Base-by-base conservation (phyloP, 2,888 invertebrate species). In the Stramonita haemastoma region DNA sequence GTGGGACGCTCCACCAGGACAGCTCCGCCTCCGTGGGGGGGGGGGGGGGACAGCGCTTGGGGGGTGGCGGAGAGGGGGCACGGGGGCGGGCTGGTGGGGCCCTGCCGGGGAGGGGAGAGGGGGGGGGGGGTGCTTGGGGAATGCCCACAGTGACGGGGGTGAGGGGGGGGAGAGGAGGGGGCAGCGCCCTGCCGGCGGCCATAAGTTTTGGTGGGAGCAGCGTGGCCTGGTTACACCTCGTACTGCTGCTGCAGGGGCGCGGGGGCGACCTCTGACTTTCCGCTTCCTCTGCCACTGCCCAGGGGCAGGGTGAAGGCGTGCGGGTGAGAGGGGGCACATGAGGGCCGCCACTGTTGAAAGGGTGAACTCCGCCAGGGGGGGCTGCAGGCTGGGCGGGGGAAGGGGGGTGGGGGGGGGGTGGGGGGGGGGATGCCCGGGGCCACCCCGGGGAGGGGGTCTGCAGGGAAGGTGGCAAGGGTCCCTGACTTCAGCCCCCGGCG, bases 1-100 rank as follows among this genome's bases (percentile, higher is more conserved):
- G 90, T 66, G 91, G 93, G 8, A 94, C 93, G 87, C 94, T 94
- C 95, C 95, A 95, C 94, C 94, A 94, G 0, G 94, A 93, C 11
- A 93, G 91, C 87, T 94, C 94, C 11, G 95, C n/a, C 94, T 90
- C 94, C 94, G 11, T 93, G 86, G 15, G 95, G 94, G 2, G 94
- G 93, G n/a, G 93, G 93, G 29, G 94, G 95, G 15, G 94, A 95
- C 79, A 95, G 87, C 81, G 94, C 90, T 93, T 94, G 85, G 87
- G 87, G 32, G 88, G 34, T 29, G 87, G 56, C 15, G 90, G 57
- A 87, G 87, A 88, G 91, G 56, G 13, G 46, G 22, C 46, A 19
- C 46, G 19, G 83, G 73, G 0, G 88, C 36, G 26, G 89, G 81
- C 79, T 90, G 87, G 36, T 79, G 90, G 0, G 88, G 90, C 22